Evolutionary conservation across 2,113 vertebrate genomes (phyloP).

Genomic region (Macaca fascicularis): T2T-MFA8v1.1 NC_088378.1:55531501-55532000

Average conservation of each 20-base stretch:
- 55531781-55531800: background rate
- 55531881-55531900: background rate
- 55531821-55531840: background rate
- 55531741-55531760: slow-evolving; percentile 37
- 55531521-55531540: background rate
- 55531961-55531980: background rate
- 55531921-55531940: background rate
- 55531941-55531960: background rate
- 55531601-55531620: background rate
- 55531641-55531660: slow-evolving; percentile 36
- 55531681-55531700: background rate
- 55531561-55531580: background rate
- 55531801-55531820: slow-evolving; percentile 33
- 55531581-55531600: slow-evolving; percentile 5
- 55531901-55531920: slow-evolving; percentile 1
- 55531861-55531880: background rate
- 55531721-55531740: background rate
- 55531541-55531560: background rate
- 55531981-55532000: background rate
- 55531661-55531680: background rate
- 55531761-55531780: background rate
- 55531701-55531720: background rate
- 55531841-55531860: background rate
- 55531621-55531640: slow-evolving; percentile 12
- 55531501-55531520: background rate